phyloP scores from a whole-genome alignment of 2,797 vertebrate genomes.

The Paguma larvata region DNA sequence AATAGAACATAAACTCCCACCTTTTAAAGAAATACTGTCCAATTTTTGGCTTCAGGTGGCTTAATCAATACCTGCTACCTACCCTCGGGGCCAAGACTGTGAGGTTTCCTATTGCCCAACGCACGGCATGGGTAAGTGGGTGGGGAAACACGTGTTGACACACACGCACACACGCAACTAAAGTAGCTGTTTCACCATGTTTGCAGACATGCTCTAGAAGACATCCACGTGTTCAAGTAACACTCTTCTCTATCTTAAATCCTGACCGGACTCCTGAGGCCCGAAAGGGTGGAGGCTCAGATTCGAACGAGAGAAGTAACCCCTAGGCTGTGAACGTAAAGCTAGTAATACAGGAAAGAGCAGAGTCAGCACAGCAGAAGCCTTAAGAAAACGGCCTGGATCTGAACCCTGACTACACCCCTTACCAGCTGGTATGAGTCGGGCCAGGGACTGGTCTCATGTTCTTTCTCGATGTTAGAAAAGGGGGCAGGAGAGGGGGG shows the following conservation, averaged over 20 bases:
- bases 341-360: not conserved
- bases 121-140: not conserved
- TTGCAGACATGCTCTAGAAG: not conserved
- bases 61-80: not conserved
- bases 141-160: not conserved
- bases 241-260: not conserved
- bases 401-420: not conserved
- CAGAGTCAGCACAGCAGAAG: not conserved
- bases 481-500: accelerated
- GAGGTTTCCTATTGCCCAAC: not conserved
- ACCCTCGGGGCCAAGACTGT: not conserved
- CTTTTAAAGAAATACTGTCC: not conserved
- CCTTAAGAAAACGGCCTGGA: not conserved
- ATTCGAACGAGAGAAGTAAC: not conserved
- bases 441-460: too few species aligned
- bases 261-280: not conserved
- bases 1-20: not conserved
- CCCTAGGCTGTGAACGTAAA: not conserved
- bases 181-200: not conserved
- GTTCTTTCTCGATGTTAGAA: not conserved
- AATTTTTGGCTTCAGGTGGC: not conserved
- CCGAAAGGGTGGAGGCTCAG: not conserved
- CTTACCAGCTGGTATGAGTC: not conserved
- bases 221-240: not conserved
- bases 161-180: not conserved